These are phyloP conservation scores for Microtus montanus DNA, from an alignment of 2,113 vertebrate genomes.

Conservation along the genomic window DNA sequence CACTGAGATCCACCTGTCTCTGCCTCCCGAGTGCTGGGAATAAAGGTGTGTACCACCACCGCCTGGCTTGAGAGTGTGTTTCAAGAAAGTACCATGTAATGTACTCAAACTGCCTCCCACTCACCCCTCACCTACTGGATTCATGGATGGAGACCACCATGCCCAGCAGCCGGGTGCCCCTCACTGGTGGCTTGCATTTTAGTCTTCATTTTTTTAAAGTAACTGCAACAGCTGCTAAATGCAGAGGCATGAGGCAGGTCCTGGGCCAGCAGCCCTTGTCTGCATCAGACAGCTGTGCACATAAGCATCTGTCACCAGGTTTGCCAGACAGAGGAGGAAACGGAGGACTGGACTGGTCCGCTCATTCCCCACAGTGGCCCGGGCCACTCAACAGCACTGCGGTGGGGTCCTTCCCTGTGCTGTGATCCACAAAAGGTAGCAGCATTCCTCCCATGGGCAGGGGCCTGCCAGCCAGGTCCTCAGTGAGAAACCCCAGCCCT, in stretches of 20 bases:
- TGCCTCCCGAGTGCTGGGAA: no score
- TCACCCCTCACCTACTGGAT: no score
- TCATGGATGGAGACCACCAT: not conserved
- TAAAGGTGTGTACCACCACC: no score
- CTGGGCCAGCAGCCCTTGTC: not conserved
- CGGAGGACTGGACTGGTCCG: not conserved
- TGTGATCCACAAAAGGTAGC: not conserved
- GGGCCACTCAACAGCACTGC: not conserved
- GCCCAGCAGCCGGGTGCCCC: not conserved
- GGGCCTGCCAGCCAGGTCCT: not conserved
- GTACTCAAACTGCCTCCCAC: no score
- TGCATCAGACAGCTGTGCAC: not conserved
- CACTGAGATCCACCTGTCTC: no score
- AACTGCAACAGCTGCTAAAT: not conserved
- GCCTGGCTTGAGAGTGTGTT: not conserved
- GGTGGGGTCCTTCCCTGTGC: not conserved
- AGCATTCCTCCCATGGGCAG: not conserved
- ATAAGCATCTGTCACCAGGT: not conserved
- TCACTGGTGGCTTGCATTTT: not conserved
- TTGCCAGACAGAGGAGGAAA: conserved; percentile 30
- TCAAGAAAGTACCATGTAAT: not conserved
- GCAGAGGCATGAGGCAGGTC: not conserved
- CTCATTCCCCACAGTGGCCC: not conserved
- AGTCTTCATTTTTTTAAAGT: not conserved
- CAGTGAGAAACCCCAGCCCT: not conserved